Evolutionary conservation across 2,888 invertebrate species (phyloP).

Genomic region (Cataglyphis livida): DNA sequence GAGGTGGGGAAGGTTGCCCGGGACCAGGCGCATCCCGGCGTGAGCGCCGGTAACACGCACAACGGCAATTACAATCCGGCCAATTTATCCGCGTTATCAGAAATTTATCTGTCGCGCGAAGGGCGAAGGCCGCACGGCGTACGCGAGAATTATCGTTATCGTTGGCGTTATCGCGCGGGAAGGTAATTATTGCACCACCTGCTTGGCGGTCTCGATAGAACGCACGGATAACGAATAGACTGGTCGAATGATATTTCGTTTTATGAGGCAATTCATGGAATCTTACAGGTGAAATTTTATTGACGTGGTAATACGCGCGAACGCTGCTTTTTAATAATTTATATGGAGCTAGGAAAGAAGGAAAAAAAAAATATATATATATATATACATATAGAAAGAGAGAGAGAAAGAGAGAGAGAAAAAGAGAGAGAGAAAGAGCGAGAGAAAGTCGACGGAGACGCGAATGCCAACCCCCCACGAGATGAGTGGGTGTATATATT

Average conservation of each 20-base stretch:
- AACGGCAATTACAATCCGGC: conserved; percentile 84
- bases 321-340: not conserved
- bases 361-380: not conserved
- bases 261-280: not conserved
- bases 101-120: conserved; percentile 78
- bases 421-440: too few relatives aligned
- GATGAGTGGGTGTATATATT: not conserved
- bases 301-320: not conserved
- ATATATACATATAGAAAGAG: too few relatives aligned
- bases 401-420: not conserved
- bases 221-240: conserved; percentile 24
- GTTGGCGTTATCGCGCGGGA: conserved; percentile 66
- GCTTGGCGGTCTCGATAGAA: conserved; percentile 64
- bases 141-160: conserved; percentile 76
- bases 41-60: conserved; percentile 80
- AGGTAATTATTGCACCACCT: conserved; percentile 75
- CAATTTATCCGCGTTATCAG: conserved; percentile 83
- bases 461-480: not conserved
- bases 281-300: not conserved
- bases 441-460: not conserved
- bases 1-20: not conserved
- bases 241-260: conserved; percentile 39
- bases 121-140: conserved; percentile 59
- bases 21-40: conserved; percentile 40
- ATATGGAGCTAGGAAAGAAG: not conserved